Evolutionary conservation across 2,113 vertebrate species (phyloP).

Genomic region (Chaetops frenatus): DNA sequence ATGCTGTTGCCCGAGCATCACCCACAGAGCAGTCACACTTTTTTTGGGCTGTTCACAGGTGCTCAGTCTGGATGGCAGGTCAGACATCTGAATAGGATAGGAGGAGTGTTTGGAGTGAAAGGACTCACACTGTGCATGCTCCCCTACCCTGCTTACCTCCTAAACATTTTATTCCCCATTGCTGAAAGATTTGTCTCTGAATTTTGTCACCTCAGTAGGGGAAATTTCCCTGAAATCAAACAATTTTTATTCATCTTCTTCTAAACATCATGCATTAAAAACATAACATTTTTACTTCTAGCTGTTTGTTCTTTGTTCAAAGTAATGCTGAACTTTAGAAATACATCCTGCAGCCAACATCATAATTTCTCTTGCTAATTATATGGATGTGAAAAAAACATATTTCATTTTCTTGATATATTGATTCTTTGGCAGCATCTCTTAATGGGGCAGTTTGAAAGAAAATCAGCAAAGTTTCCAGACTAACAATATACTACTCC

Average conservation of each 20-base stretch:
- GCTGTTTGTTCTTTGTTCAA: neutral
- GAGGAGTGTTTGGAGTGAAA: neutral
- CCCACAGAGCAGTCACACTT: accelerated
- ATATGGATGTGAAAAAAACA: neutral
- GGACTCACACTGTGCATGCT: neutral
- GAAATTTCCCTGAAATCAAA: neutral
- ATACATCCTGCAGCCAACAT: neutral
- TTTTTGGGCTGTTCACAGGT: neutral
- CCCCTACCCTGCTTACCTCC: neutral
- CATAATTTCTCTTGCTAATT: neutral
- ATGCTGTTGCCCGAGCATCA: neutral
- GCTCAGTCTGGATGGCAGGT: neutral
- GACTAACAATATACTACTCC: neutral
- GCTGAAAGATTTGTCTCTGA: neutral
- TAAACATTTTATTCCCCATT: neutral
- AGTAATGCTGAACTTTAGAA: neutral
- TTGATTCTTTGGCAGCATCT: neutral
- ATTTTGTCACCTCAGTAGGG: neutral
- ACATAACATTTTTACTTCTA: neutral
- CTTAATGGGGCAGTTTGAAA: neutral
- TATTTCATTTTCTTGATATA: neutral
- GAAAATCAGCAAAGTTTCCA: neutral
- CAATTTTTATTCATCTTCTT: neutral
- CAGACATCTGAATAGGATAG: neutral
- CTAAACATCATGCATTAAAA: neutral